phyloP scores from a whole-genome alignment of 1,140 invertebrate genomes.

The Sitophilus oryzae region DNA sequence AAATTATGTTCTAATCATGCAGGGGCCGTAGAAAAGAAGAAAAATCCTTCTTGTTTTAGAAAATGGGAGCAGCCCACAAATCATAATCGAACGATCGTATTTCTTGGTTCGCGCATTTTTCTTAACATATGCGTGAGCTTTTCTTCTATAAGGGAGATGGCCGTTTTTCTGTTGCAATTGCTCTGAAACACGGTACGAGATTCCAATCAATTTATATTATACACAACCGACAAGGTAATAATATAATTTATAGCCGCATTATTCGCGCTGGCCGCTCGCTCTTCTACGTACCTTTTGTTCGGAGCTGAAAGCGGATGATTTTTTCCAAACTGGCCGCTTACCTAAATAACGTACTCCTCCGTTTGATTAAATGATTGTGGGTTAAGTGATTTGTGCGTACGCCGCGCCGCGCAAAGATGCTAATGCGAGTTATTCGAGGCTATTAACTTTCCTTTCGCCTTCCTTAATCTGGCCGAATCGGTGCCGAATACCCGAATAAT shows the following conservation, averaged over 20 bases:
- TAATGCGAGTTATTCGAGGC: constrained; percentile 29
- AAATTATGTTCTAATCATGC: constrained; percentile 22
- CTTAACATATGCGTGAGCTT: constrained; percentile 36
- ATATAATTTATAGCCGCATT: constrained; percentile 45
- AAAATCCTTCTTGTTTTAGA: constrained; percentile 7
- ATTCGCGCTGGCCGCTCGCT: constrained; percentile 34
- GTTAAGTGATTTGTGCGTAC: constrained; percentile 31
- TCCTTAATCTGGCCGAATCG: too few relatives aligned
- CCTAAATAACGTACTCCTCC: constrained; percentile 33
- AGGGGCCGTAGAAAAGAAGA: constrained; percentile 4
- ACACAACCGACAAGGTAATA: constrained; percentile 45
- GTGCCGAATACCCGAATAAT: too few relatives aligned
- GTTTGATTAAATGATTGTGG: constrained; percentile 32
- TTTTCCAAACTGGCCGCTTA: constrained; percentile 35
- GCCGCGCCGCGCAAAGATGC: constrained; percentile 27
- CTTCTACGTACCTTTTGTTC: constrained; percentile 39
- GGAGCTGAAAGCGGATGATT: constrained; percentile 21
- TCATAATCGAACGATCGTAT: constrained; percentile 38
- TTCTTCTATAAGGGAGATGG: constrained; percentile 34
- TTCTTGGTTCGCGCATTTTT: constrained; percentile 33
- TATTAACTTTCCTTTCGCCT: constrained; percentile 27
- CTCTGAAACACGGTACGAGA: constrained; percentile 43
- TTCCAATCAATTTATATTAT: constrained; percentile 46
- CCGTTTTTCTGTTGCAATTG: constrained; percentile 40
- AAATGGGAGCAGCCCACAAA: constrained; percentile 34